These are phyloP conservation scores for Megalops atlanticus DNA, from an alignment of 2,113 vertebrate species.

Conservation along the genomic window DNA sequence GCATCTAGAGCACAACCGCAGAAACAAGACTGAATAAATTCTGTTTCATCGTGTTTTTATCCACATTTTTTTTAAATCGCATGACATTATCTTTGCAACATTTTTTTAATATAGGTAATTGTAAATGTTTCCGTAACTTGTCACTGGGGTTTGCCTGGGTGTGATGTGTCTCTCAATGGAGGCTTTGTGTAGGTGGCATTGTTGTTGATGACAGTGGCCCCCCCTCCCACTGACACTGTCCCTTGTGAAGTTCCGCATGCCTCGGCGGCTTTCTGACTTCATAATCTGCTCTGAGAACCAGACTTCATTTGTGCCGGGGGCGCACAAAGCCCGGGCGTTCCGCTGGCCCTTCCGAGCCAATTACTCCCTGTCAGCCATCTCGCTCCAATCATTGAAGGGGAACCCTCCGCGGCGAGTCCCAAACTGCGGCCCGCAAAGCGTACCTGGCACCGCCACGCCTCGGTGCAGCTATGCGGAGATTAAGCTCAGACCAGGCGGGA, in stretches of 20 bases:
- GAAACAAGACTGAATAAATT: neutral
- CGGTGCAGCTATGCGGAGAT: conserved; percentile 42
- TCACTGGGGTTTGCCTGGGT: neutral
- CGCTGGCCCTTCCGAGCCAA: conserved; percentile 42
- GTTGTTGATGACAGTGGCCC: neutral
- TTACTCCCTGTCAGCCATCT: conserved; percentile 33
- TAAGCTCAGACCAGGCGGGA: conserved; percentile 50
- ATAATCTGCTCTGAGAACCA: conserved; percentile 47
- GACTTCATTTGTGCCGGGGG: conserved; percentile 37
- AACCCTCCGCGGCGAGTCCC: conserved; percentile 30
- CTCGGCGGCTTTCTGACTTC: conserved; percentile 28
- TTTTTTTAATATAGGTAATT: neutral
- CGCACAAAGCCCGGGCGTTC: conserved; percentile 48
- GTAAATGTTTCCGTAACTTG: neutral
- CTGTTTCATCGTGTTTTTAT: neutral
- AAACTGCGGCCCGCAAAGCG: conserved; percentile 7
- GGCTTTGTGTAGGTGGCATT: neutral
- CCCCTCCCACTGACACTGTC: neutral
- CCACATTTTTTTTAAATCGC: neutral
- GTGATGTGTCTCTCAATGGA: neutral
- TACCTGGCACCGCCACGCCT: conserved; percentile 34
- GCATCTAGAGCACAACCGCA: neutral
- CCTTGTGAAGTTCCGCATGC: conserved; percentile 24
- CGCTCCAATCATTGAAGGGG: conserved; percentile 31
- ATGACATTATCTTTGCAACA: neutral